A percentile compares a stretch with the other conserved stretches of the same genome.
These are phyloP conservation scores for Tolypeutes matacus DNA, from an alignment of 2,797 vertebrate species.

Conservation along the genomic window DNA sequence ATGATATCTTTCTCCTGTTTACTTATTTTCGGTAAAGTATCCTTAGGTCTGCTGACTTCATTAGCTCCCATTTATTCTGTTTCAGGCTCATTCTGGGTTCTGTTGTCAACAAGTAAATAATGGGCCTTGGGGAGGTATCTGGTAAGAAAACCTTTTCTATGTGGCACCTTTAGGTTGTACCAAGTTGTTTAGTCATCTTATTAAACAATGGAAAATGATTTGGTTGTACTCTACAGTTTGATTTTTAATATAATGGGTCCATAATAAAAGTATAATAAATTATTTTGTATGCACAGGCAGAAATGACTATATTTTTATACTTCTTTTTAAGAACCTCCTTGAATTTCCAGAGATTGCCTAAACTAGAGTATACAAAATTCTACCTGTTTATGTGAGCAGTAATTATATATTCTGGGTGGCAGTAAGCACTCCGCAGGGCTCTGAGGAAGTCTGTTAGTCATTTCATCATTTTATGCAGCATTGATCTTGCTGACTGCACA, in stretches of 20 bases:
- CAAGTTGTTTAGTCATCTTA: slow-evolving; percentile 79
- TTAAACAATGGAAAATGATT: slow-evolving; percentile 67
- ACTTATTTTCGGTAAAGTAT: slow-evolving; percentile 73
- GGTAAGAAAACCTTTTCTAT: slow-evolving; percentile 84
- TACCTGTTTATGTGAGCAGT: slow-evolving; percentile 86
- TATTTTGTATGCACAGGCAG: neutral
- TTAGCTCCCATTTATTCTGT: slow-evolving; percentile 81
- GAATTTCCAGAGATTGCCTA: slow-evolving; percentile 75
- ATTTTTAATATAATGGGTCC: slow-evolving; percentile 30
- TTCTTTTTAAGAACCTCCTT: slow-evolving; percentile 73
- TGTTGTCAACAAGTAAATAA: slow-evolving; percentile 81
- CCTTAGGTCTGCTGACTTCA: slow-evolving; percentile 71
- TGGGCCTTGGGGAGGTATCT: slow-evolving; percentile 75
- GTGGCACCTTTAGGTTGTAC: slow-evolving; percentile 71
- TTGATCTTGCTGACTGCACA: slow-evolving; percentile 87
- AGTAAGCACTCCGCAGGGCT: slow-evolving; percentile 86
- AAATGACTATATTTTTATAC: slow-evolving; percentile 82
- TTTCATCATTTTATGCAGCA: slow-evolving; percentile 88
- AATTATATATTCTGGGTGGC: slow-evolving; percentile 87
- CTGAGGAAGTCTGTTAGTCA: slow-evolving; percentile 87
- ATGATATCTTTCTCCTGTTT: slow-evolving; percentile 78
- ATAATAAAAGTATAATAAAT: slow-evolving; percentile 71
- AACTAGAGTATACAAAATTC: slow-evolving; percentile 75
- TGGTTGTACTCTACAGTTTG: neutral
- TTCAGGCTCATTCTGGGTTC: slow-evolving; percentile 78